phyloP scores from a whole-genome alignment of 2,113 vertebrate genomes.

The Cettia cetti region DNA sequence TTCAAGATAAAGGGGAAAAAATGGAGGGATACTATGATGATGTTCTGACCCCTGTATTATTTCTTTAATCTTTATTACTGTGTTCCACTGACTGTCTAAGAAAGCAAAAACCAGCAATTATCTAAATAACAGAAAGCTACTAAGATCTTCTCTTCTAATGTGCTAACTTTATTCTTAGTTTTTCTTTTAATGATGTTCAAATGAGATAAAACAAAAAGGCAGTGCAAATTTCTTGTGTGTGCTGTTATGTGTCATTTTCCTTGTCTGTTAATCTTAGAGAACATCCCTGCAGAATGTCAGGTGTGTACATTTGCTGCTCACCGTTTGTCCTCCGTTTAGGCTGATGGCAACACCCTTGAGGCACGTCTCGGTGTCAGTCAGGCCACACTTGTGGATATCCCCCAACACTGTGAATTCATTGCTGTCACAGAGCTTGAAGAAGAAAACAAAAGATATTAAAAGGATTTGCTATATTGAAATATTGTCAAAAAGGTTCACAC shows the following conservation, averaged over 20 bases:
- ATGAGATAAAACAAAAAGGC: background rate
- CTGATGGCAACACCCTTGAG: slow-evolving; percentile 80
- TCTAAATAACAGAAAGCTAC: background rate
- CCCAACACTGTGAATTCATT: slow-evolving; percentile 77
- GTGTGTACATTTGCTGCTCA: slow-evolving; percentile 57
- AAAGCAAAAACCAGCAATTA: background rate
- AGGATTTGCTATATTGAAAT: background rate
- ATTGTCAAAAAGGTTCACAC: background rate
- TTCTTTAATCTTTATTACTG: background rate
- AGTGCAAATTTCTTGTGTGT: background rate
- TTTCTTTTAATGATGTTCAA: background rate
- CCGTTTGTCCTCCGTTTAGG: slow-evolving; percentile 65
- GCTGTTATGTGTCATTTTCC: background rate
- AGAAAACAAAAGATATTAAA: background rate
- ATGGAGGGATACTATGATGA: background rate
- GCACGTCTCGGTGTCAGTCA: slow-evolving; percentile 81
- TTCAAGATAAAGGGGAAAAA: background rate
- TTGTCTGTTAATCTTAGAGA: background rate
- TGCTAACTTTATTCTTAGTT: background rate
- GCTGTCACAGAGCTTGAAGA: slow-evolving; percentile 63
- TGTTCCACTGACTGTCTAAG: background rate
- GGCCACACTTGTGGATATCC: slow-evolving; percentile 83
- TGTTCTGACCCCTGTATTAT: background rate
- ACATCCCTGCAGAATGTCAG: background rate
- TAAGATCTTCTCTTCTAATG: background rate